Evolutionary conservation across 2,113 vertebrate genomes (phyloP).

Genomic region (Dolichotis patagonum): DNA sequence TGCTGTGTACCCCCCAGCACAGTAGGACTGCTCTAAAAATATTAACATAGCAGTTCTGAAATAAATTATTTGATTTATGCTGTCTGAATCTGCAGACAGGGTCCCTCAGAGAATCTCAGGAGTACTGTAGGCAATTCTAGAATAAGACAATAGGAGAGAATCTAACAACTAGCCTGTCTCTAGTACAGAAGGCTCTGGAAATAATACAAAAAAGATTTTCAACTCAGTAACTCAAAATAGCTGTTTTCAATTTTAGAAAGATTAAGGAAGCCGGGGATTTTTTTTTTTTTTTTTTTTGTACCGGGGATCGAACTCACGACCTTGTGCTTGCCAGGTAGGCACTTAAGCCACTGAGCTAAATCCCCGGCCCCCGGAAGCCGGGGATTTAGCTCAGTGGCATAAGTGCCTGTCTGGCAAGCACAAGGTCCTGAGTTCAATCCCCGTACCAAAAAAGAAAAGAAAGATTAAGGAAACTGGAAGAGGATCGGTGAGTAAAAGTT

Average conservation of each 20-base stretch:
- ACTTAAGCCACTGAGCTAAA: too few relatives aligned
- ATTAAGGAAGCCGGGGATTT: background rate
- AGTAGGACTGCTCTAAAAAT: background rate
- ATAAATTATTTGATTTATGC: background rate
- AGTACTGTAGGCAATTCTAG: background rate
- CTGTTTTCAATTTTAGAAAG: background rate
- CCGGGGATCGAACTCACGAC: too few relatives aligned
- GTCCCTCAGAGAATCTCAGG: background rate
- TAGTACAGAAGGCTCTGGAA: background rate
- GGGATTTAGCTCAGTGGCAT: too few relatives aligned
- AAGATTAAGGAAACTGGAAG: background rate
- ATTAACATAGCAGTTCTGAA: background rate
- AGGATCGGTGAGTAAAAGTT: background rate
- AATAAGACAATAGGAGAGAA: background rate
- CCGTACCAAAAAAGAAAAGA: too few relatives aligned
- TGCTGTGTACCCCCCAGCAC: too few relatives aligned
- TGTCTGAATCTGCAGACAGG: background rate
- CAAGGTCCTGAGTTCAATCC: too few relatives aligned
- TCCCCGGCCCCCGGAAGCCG: too few relatives aligned
- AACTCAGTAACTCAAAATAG: background rate
- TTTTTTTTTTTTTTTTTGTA: too few relatives aligned
- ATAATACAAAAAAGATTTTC: constrained; percentile 3
- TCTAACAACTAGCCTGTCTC: background rate
- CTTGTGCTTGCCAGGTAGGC: too few relatives aligned
- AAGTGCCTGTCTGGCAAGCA: too few relatives aligned